Base-by-base conservation (phyloP, 2,888 invertebrate genomes). In the Hipparchia semele region DNA sequence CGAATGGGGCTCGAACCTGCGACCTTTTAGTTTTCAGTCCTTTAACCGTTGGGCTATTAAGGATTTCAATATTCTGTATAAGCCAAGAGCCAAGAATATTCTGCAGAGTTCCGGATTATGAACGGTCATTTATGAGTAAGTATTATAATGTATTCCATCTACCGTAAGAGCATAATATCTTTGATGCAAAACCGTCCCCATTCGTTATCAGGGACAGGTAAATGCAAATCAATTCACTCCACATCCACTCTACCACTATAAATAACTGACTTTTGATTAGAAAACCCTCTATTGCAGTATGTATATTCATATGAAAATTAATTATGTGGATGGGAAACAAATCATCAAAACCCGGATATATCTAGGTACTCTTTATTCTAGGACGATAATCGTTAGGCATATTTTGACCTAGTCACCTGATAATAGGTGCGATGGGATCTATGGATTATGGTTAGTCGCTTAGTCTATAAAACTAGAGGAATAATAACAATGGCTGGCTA, bases 261-360 rank as follows among this genome's bases (percentile, higher is more conserved):
- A 91, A 91, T 91, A 90, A 90, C 89, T 83, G 84, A 89, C 90
- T 90, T 91, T 90, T 91, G 91, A 91, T 91, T 90, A 88, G 88
- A 90, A 88, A 84, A 81, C 76, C 78, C 72, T 79, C 79, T 79
- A 88, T 86, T 85, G 83, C 82, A 78, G 79, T 84, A 86, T 90
- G 88, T 88, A 87, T 89, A 90, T 90, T 90, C 89, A 90, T 90
- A 89, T 86, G 88, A 86, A 86, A 87, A 90, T 88, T 89, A 90
- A 90, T 91, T 89, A 88, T 83, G 77, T 74, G 75, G 79, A 73
- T 59, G 71, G 58, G 60, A 71, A 72, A 73, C 62, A 69, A 70
- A 72, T 74, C 75, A 39, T 2, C 0, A 12, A 65, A 12, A 49
- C 7, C 58, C 58, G 2, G 58, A 58, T 58, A 13, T 13, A 56